A percentile compares a stretch with the other conserved stretches of the same genome.
Conservation (phyloP, 2,888 invertebrate genomes). For the Leucophora obtusa region DNA sequence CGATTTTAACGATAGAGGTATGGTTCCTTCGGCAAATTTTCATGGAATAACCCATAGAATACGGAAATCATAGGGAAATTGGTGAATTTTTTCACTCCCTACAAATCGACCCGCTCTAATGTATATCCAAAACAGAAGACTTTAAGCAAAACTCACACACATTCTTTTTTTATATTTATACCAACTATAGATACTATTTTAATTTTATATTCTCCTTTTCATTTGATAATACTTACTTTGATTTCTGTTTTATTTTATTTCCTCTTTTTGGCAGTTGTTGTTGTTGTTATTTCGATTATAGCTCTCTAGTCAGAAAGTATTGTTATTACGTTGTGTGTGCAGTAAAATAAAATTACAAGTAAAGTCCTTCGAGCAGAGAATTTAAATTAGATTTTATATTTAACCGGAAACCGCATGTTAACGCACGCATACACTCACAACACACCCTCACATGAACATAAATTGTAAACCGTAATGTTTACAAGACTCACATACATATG, state of each 20-base stretch:
- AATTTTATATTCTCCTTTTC: slow-evolving; percentile 18
- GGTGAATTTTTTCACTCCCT: too few relatives aligned
- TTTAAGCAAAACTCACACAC: slow-evolving; percentile 4
- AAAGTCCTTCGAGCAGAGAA: slow-evolving; percentile 31
- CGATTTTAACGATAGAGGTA: too few relatives aligned
- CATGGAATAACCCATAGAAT: too few relatives aligned
- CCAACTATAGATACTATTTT: not conserved
- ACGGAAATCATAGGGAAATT: too few relatives aligned
- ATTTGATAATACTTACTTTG: slow-evolving; percentile 42
- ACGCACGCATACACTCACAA: slow-evolving; percentile 36
- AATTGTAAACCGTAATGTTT: slow-evolving; percentile 17
- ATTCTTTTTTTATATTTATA: not conserved
- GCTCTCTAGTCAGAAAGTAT: too few relatives aligned
- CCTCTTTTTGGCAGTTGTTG: slow-evolving; percentile 40
- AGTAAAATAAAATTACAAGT: slow-evolving; percentile 16
- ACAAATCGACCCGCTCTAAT: too few relatives aligned
- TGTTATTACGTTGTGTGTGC: not conserved
- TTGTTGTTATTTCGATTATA: not conserved
- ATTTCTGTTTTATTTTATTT: slow-evolving; percentile 24
- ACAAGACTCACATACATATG: not conserved
- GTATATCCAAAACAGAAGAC: too few relatives aligned
- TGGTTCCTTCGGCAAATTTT: too few relatives aligned
- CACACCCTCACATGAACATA: not conserved
- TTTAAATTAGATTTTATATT: slow-evolving; percentile 42
- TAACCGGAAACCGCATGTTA: slow-evolving; percentile 57